Evolutionary conservation across 1,140 invertebrate species (phyloP).

Genomic region (Gonatopus flavifemur): DNA sequence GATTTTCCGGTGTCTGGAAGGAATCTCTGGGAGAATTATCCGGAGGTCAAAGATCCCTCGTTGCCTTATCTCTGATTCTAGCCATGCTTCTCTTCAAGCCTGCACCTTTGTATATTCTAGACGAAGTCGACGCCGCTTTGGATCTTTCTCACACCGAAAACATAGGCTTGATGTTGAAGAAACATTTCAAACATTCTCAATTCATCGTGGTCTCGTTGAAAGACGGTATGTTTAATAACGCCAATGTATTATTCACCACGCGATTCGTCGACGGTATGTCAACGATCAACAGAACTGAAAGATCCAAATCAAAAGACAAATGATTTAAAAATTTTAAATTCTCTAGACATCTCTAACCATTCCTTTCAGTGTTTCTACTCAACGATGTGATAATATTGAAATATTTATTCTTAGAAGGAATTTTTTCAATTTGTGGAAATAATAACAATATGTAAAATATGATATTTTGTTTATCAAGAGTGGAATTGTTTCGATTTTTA

Average conservation of each 20-base stretch:
- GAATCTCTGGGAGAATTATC: constrained; percentile 94
- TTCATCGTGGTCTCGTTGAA: constrained; percentile 99
- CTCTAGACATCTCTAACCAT: no score
- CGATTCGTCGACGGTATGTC: constrained; percentile 96
- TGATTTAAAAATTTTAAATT: no score
- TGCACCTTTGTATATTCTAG: constrained; percentile 97
- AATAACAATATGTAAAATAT: no score
- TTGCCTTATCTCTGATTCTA: constrained; percentile 94
- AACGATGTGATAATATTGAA: no score
- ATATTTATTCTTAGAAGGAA: no score
- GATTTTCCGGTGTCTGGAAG: constrained; percentile 94
- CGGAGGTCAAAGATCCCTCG: constrained; percentile 94
- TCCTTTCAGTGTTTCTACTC: no score
- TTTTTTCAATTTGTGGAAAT: no score
- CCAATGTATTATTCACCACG: constrained; percentile 96
- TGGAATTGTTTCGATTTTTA: no score
- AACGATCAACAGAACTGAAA: constrained; percentile 72
- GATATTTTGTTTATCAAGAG: no score
- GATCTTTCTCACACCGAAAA: constrained; percentile 99
- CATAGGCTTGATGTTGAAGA: constrained; percentile 93
- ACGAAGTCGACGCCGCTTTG: constrained; percentile 98
- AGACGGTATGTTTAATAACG: constrained; percentile 99
- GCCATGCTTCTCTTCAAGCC: constrained; percentile 97
- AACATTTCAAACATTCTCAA: constrained; percentile 94
- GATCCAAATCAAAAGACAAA: constrained; percentile 20